Conservation (phyloP, 2,113 vertebrate species). For the Tauraco erythrolophus region DNA sequence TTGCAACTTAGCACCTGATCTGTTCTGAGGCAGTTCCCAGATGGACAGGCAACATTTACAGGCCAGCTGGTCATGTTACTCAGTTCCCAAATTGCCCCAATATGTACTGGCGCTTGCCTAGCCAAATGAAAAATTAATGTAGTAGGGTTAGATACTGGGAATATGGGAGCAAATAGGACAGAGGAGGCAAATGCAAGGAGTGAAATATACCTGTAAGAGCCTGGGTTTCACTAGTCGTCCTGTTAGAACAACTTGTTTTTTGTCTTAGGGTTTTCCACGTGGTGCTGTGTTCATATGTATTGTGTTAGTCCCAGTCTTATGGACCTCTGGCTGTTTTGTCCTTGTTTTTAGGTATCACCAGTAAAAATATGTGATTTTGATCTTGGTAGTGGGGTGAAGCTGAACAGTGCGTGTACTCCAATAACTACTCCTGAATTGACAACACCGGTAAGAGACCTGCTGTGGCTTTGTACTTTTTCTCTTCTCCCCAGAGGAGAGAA, state of each 20-base stretch:
- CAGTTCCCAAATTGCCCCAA: background rate
- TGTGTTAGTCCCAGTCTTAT: background rate
- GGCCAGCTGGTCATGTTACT: fast-evolving
- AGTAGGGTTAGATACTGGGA: background rate
- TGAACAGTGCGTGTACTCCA: constrained; percentile 93
- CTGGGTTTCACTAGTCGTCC: background rate
- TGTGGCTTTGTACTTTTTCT: background rate
- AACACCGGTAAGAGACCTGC: constrained; percentile 83
- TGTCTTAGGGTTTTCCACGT: background rate
- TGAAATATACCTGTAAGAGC: background rate
- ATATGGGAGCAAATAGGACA: background rate
- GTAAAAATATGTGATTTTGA: constrained; percentile 99
- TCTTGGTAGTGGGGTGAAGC: constrained; percentile 93
- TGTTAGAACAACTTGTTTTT: background rate
- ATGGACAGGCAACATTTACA: background rate
- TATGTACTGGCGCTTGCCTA: background rate
- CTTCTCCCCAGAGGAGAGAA: background rate
- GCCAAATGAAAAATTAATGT: background rate
- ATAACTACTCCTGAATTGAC: constrained; percentile 96
- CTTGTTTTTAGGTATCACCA: constrained; percentile 85
- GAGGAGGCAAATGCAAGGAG: background rate
- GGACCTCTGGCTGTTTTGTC: background rate
- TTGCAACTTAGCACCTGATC: background rate
- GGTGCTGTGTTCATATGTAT: background rate
- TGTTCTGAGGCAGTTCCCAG: background rate